Evolutionary conservation across 1,140 invertebrate genomes (phyloP).

Genomic region (Heterodera carotae): DNA sequence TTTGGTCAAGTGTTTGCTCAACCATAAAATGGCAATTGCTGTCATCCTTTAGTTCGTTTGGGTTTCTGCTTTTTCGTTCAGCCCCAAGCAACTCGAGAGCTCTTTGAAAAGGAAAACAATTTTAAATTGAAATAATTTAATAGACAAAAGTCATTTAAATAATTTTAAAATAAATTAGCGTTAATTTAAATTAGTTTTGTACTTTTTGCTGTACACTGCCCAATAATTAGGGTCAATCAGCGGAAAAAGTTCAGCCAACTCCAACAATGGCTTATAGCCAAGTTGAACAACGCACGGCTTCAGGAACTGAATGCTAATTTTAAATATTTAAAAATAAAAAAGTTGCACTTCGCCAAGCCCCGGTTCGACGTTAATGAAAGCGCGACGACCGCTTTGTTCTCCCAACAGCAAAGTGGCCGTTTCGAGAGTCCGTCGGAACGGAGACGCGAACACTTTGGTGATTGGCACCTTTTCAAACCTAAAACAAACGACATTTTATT

Average conservation of each 20-base stretch:
- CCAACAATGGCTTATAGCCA: neutral
- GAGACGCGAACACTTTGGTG: neutral
- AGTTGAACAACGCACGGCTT: neutral
- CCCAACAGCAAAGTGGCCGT: neutral
- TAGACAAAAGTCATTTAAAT: too few species aligned
- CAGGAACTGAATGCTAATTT: neutral
- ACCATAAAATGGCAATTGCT: neutral
- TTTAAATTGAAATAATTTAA: too few species aligned
- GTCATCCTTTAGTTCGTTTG: neutral
- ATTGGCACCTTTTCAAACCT: neutral
- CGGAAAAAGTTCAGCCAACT: neutral
- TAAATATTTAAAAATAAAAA: too few species aligned
- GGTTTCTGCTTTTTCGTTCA: neutral
- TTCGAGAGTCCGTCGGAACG: neutral
- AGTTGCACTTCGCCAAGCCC: neutral
- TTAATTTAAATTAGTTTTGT: too few species aligned
- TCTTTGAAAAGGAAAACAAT: neutral
- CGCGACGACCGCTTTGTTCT: neutral
- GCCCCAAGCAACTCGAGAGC: neutral
- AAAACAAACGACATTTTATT: neutral
- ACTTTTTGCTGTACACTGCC: neutral
- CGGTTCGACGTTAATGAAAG: neutral
- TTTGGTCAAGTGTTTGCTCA: neutral
- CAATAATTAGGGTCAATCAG: neutral
- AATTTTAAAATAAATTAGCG: too few species aligned